Evolutionary conservation across 2,888 invertebrate genomes (phyloP).

Genomic region (Conomelus anceps): DNA sequence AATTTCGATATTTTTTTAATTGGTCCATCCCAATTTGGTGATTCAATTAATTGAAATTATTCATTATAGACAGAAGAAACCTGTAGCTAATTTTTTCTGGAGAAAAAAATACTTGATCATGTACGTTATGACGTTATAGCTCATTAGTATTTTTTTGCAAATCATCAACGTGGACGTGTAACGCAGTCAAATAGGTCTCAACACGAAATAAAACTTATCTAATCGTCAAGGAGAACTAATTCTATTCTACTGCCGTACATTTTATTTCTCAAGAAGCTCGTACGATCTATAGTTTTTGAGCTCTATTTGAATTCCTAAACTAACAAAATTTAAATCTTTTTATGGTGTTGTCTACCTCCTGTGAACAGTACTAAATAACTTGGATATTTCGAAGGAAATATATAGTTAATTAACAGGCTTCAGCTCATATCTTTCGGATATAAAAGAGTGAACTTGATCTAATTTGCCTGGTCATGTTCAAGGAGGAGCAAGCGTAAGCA

Average conservation of each 20-base stretch:
- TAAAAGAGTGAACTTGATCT: neutral
- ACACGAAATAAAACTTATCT: neutral
- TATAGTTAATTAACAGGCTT: neutral
- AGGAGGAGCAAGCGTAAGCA: neutral
- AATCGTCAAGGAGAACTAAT: neutral
- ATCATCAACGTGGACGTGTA: neutral
- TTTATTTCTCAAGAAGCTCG: neutral
- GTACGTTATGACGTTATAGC: neutral
- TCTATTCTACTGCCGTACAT: neutral
- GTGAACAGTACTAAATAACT: neutral
- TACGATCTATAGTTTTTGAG: neutral
- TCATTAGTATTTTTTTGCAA: neutral
- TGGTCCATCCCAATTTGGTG: too few species aligned
- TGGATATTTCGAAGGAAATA: neutral
- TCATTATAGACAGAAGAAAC: neutral
- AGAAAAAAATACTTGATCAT: neutral
- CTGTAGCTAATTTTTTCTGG: neutral
- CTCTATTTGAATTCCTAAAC: neutral
- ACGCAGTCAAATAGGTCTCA: neutral
- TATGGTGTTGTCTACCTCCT: neutral
- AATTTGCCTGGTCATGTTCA: neutral
- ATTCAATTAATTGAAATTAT: neutral
- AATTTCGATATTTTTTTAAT: too few species aligned
- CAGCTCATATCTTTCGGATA: neutral
- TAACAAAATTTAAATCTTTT: neutral